Percentiles rank a stretch among this genome's conserved stretches.
These are phyloP conservation scores for Seriola quinqueradiata DNA, from an alignment of 2,113 vertebrate genomes.

Conservation along the genomic window DNA sequence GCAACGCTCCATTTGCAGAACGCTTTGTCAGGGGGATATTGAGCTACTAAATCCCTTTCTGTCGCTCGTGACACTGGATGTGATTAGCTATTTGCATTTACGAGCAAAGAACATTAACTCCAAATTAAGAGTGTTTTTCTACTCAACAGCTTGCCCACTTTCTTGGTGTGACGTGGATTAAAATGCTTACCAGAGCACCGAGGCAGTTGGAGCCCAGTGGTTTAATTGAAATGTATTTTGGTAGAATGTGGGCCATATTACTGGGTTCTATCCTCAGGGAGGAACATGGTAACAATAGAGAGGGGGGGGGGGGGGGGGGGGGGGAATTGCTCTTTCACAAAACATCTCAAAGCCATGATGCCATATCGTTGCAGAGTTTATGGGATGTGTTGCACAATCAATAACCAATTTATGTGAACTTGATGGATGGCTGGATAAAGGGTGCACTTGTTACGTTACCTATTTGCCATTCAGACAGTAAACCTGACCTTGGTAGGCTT, in stretches of 20 bases:
- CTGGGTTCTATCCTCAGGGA: constrained; percentile 79
- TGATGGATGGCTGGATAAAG: constrained; percentile 68
- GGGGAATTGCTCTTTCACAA: constrained; percentile 42
- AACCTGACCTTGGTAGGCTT: constrained; percentile 48
- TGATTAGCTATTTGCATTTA: constrained; percentile 31
- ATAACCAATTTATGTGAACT: constrained; percentile 76
- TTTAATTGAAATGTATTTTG: constrained; percentile 68
- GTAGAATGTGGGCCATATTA: constrained; percentile 78
- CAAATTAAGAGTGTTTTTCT: constrained; percentile 28
- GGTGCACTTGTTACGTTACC: constrained; percentile 30
- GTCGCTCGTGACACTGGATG: not conserved
- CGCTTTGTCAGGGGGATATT: not conserved
- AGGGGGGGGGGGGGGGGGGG: not conserved
- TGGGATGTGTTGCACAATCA: constrained; percentile 70
- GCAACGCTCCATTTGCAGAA: not conserved
- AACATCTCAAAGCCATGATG: constrained; percentile 53
- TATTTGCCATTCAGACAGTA: constrained; percentile 19
- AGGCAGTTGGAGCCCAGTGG: constrained; percentile 22
- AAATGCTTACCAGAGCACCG: constrained; percentile 32
- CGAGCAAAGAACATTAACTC: not conserved
- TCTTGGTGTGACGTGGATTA: constrained; percentile 31
- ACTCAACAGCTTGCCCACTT: not conserved
- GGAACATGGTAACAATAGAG: constrained; percentile 50
- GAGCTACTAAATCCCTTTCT: not conserved
- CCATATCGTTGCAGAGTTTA: constrained; percentile 57